Evolutionary conservation across 2,797 vertebrate genomes (phyloP).

Genomic region (Acrocephalus scirpaceus): DNA sequence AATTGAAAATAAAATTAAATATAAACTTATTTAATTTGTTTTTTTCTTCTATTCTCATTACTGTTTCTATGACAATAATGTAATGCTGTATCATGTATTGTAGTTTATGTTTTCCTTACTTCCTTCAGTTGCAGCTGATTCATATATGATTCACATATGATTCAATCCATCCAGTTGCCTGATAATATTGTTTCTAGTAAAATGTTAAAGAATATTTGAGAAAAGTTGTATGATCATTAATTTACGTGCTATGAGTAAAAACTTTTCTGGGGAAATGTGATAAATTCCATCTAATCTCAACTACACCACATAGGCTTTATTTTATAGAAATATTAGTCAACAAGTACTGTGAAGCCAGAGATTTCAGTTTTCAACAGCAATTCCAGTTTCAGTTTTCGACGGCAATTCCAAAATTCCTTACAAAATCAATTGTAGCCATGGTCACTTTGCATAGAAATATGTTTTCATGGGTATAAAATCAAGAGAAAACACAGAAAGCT

Average conservation of each 20-base stretch:
- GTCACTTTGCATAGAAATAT: not conserved
- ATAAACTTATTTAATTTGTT: not conserved
- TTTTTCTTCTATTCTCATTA: not conserved
- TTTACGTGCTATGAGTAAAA: not conserved
- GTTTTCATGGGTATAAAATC: not conserved
- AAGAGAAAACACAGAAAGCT: not conserved
- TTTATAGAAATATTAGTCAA: not conserved
- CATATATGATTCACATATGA: not conserved
- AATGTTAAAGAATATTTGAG: not conserved
- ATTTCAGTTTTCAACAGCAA: not conserved
- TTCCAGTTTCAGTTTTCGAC: no score
- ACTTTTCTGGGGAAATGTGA: not conserved
- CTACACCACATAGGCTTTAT: not conserved
- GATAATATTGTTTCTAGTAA: not conserved
- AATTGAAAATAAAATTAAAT: not conserved
- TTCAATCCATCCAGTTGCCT: not conserved
- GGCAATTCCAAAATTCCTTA: not conserved
- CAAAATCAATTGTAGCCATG: rapidly evolving
- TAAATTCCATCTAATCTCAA: not conserved
- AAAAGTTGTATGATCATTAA: not conserved
- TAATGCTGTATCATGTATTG: not conserved
- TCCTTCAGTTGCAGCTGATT: not conserved
- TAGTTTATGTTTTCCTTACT: not conserved
- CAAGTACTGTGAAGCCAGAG: not conserved
- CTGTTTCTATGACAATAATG: not conserved